Evolutionary conservation across 1,140 invertebrate genomes (phyloP), one percentile per base, ranked within the genome.

Genomic region (Marisa cornuarietis): DNA sequence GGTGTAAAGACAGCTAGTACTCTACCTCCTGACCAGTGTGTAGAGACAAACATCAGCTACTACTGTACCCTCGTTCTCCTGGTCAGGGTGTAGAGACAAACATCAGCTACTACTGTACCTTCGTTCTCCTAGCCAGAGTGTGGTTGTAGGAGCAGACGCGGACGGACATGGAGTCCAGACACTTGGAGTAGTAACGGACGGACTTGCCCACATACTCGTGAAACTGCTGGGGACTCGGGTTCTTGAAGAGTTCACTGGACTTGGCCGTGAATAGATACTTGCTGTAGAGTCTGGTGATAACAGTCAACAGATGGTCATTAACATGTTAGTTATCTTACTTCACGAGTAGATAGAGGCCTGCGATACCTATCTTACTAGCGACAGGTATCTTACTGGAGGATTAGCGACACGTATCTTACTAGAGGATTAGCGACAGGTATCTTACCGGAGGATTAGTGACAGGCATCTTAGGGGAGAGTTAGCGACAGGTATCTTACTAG

Each of bases 251-350:
- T 24, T 77, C 76, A 63, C 76, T 77, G 49, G 76, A 77, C 51
- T 77, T 77, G 63, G 76, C 76, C 65, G 76, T 77, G 65, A 77
- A 77, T 42, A 77, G 76, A 49, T 77, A 77, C 51, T 77, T 77
- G 51, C 76, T 77, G 76, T 77, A 77, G 49, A 77, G 24, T 49
- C 76, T 77, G 76, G 16, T 18, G 31, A 6, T 6, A 8, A 9
- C 54, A 58, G n/a, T n/a, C n/a, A n/a, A n/a, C n/a, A n/a, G n/a
- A n/a, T n/a, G n/a, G n/a, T n/a, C n/a, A n/a, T n/a, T n/a, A n/a
- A n/a, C n/a, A n/a, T n/a, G n/a, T n/a, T n/a, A n/a, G n/a, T n/a
- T n/a, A n/a, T n/a, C n/a, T n/a, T n/a, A n/a, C n/a, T n/a, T n/a
- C n/a, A n/a, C n/a, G n/a, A n/a, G n/a, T n/a, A n/a, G n/a, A n/a